Evolutionary conservation across 2,888 invertebrate genomes (phyloP), one percentile per base, ranked within the genome.

Genomic region (Phengaris alcon): DNA sequence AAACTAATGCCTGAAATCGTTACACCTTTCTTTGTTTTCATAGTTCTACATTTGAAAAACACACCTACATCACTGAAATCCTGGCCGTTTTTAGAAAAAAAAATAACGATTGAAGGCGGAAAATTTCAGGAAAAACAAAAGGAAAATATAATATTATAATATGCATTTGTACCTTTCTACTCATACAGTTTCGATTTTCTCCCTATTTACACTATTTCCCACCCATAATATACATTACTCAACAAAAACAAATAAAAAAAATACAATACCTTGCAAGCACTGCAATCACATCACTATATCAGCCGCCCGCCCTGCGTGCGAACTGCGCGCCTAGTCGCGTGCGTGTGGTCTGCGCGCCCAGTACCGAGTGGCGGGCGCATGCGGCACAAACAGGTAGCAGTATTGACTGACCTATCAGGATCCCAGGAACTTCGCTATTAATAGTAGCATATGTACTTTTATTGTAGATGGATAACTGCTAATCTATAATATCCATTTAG

Each of bases 361-460:
- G 54, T 52, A n/a, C 22, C 72, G 35, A 52, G 54, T 72, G 72
- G 10, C 15, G 10, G 22, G 51, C 51, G 52, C 52, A 52, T 52
- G 72, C 72, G 72, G 77, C 79, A 86, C 86, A 86, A 86, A 88
- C 87, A 86, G 83, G 82, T 78, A 75, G 74, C 77, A 75, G 75
- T 89, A 89, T 89, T 87, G 89, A 89, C 85, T 83, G 84, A 88
- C 79, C 80, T 78, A 76, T 79, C 79, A 80, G 80, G 81, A 78
- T 81, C 79, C 72, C 72, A 52, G 52, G 51, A 13, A 52, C 51
- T 35, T 72, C 35, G 12, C 72, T 72, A 72, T 22, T 72, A 35
- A 52, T 72, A 72, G 13, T 69, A 69, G 35, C 35, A 2, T 52
- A 52, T 52, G 52, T 52, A 10, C 52, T 52, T 52, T 12, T 52